Conservation (phyloP, 2,888 invertebrate genomes). For the Nephrotoma appendiculata region DNA sequence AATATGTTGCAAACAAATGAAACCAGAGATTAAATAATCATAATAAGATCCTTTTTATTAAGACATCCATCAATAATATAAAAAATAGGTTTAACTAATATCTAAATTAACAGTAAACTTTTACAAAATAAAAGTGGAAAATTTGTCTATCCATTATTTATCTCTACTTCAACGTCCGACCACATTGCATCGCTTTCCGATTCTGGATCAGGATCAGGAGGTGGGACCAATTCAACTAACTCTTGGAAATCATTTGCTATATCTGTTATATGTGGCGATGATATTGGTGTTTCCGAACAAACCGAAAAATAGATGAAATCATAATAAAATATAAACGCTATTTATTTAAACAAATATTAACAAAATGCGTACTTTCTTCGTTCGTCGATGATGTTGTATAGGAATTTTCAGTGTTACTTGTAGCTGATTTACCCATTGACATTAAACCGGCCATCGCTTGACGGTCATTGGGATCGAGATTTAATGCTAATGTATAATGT, state of each 20-base stretch:
- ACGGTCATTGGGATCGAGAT: slow-evolving; percentile 25
- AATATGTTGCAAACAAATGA: too few species aligned
- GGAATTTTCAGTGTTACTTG: slow-evolving; percentile 15
- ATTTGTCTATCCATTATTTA: slow-evolving; percentile 19
- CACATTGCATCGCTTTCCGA: slow-evolving; percentile 44
- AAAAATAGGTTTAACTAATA: neutral
- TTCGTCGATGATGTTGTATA: slow-evolving; percentile 17
- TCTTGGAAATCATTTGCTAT: neutral
- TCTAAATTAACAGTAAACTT: neutral
- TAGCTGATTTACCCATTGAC: slow-evolving; percentile 22
- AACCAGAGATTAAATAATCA: neutral
- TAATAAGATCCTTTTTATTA: neutral
- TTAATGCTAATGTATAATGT: slow-evolving; percentile 26
- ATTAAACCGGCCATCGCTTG: slow-evolving; percentile 26
- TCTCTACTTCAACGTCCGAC: slow-evolving; percentile 45
- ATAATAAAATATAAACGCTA: neutral
- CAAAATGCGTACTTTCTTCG: slow-evolving; percentile 16
- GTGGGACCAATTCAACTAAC: neutral
- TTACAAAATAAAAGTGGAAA: neutral
- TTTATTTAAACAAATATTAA: neutral
- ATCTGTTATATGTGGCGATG: neutral
- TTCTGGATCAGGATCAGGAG: slow-evolving; percentile 26
- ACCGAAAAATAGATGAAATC: neutral
- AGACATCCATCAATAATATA: neutral
- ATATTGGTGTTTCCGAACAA: neutral